phyloP scores from a whole-genome alignment of 37 sponge, comb jelly and placozoan genomes.

The Chondrosia reniformis region DNA sequence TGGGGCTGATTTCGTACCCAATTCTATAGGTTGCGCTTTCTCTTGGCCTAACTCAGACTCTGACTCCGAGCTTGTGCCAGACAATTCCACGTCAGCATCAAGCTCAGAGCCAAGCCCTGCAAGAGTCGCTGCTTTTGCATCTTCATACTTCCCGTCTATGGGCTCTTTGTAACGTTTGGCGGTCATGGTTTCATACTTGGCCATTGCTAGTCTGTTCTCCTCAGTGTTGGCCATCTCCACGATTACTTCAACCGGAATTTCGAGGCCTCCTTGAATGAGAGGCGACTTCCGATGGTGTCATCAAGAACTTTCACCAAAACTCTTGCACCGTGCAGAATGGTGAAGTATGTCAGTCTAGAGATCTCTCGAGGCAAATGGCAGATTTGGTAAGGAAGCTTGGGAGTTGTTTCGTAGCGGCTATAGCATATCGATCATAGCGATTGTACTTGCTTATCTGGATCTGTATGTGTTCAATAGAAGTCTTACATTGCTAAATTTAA shows the following conservation, averaged over 20 bases:
- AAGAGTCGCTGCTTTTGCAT: conserved; percentile 25
- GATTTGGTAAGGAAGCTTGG: no score
- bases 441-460: no score
- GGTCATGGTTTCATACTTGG: conserved; percentile 18
- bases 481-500: no score
- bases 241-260: conserved; percentile 40
- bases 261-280: conserved; percentile 36
- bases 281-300: conserved; percentile 26
- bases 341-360: conserved; percentile 28
- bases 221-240: conserved; percentile 27
- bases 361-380: conserved; percentile 47
- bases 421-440: no score
- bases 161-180: conserved; percentile 38
- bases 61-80: neutral
- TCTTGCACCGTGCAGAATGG: conserved; percentile 30
- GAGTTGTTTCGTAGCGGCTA: no score
- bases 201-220: conserved; percentile 13
- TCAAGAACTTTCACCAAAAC: neutral
- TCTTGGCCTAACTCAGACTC: no score
- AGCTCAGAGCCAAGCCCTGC: neutral
- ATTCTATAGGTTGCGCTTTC: no score
- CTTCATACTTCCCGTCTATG: conserved; percentile 40
- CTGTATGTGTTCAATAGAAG: no score
- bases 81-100: neutral
- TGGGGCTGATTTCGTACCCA: no score